These are phyloP conservation scores for Chaetodon trifascialis DNA, from an alignment of 2,113 vertebrate species.

Conservation along the genomic window DNA sequence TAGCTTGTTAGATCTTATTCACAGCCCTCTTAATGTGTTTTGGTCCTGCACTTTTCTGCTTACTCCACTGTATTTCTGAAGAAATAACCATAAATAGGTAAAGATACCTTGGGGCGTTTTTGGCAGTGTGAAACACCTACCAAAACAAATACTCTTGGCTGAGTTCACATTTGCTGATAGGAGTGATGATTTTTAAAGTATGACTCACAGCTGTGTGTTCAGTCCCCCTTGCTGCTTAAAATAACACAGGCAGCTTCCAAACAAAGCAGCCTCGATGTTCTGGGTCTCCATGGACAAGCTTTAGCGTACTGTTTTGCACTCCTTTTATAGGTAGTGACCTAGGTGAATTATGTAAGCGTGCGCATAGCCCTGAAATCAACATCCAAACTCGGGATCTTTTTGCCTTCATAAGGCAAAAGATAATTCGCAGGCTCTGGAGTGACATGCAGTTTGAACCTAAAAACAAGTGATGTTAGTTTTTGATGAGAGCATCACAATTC, in stretches of 20 bases:
- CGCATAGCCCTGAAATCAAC: constrained; percentile 66
- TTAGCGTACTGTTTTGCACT: constrained; percentile 58
- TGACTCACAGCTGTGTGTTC: constrained; percentile 72
- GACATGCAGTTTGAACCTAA: constrained; percentile 10
- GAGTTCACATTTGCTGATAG: constrained; percentile 65
- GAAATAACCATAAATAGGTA: constrained; percentile 64
- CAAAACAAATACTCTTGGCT: constrained; percentile 48
- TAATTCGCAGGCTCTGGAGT: constrained; percentile 23
- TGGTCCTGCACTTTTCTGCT: constrained; percentile 1
- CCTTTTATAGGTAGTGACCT: constrained; percentile 84
- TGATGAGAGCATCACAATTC: neutral
- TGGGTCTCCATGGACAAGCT: constrained; percentile 60
- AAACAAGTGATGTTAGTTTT: neutral
- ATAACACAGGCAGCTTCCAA: constrained; percentile 77
- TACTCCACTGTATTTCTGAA: neutral
- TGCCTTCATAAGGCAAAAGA: constrained; percentile 71
- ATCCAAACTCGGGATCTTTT: constrained; percentile 49
- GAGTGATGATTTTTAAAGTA: constrained; percentile 66
- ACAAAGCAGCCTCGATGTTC: constrained; percentile 74
- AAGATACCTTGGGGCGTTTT: constrained; percentile 9
- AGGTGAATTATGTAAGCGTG: constrained; percentile 73
- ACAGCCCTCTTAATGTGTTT: neutral
- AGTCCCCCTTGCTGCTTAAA: constrained; percentile 71
- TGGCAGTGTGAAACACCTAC: constrained; percentile 17
- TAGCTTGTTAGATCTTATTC: neutral